These are phyloP conservation scores for Drosophila yakuba DNA, from an alignment of 1,140 invertebrate genomes.

Conservation along the genomic window DNA sequence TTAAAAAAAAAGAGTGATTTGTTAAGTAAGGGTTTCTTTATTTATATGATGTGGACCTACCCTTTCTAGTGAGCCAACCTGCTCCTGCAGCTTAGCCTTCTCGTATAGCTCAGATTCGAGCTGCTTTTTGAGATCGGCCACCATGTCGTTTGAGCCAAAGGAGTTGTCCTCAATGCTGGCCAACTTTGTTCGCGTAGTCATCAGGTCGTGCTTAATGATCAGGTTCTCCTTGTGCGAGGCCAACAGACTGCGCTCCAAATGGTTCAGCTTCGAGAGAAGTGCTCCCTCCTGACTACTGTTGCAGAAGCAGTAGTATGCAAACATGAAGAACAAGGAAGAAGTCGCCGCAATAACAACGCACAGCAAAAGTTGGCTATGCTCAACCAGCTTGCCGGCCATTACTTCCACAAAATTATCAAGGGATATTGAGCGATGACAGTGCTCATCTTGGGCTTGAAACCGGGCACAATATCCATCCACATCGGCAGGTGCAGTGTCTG, in stretches of 20 bases:
- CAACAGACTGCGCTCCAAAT: slow-evolving; percentile 85
- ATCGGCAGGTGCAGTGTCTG: slow-evolving; percentile 8
- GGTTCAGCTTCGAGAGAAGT: slow-evolving; percentile 87
- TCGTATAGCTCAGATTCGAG: slow-evolving; percentile 85
- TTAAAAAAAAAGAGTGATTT: neutral
- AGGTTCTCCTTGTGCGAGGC: slow-evolving; percentile 87
- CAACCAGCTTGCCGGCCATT: slow-evolving; percentile 62
- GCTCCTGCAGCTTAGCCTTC: slow-evolving; percentile 85
- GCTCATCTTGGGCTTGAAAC: slow-evolving; percentile 1
- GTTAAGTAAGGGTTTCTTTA: too few species aligned
- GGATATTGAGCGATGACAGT: slow-evolving; percentile 49
- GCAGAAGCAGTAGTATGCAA: slow-evolving; percentile 91
- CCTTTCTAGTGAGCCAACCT: slow-evolving; percentile 87
- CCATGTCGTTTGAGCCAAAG: slow-evolving; percentile 90
- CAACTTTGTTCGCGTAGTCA: slow-evolving; percentile 87
- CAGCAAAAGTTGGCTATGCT: slow-evolving; percentile 83
- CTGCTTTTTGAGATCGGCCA: slow-evolving; percentile 87
- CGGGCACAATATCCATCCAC: slow-evolving; percentile 52
- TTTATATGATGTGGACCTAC: slow-evolving; percentile 6
- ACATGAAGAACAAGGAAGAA: slow-evolving; percentile 89
- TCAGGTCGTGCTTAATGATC: slow-evolving; percentile 88
- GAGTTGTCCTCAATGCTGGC: slow-evolving; percentile 89
- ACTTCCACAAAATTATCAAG: slow-evolving; percentile 70
- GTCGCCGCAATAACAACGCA: slow-evolving; percentile 88
- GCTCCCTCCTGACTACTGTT: slow-evolving; percentile 88